These are phyloP conservation scores for Camptogramma bilineatum DNA, from an alignment of 2,888 invertebrate species.

Conservation along the genomic window DNA sequence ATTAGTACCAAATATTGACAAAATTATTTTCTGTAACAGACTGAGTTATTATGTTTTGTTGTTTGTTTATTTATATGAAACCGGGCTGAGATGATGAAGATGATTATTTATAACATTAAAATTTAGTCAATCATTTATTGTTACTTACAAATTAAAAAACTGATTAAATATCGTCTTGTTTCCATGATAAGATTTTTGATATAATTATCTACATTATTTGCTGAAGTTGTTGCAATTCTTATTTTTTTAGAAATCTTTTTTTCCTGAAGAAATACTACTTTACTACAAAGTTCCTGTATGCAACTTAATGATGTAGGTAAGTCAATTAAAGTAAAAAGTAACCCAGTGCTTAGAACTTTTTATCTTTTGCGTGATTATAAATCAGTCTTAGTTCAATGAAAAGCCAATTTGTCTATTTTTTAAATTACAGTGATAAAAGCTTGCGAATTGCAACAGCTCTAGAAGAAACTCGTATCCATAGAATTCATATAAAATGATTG, in stretches of 20 bases:
- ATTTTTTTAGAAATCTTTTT: not conserved
- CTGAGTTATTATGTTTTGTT: conserved; percentile 43
- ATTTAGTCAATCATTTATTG: conserved; percentile 25
- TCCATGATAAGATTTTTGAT: conserved; percentile 22
- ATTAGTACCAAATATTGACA: conserved; percentile 44
- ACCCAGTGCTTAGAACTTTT: not conserved
- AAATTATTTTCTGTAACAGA: conserved; percentile 41
- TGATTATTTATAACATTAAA: conserved; percentile 24
- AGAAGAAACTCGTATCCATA: not conserved
- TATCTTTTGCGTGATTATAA: not conserved
- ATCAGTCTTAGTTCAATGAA: not conserved
- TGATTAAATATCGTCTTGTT: conserved; percentile 31
- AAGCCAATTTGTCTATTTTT: not conserved
- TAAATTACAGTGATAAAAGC: not conserved
- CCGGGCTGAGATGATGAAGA: too few relatives aligned
- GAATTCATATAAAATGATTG: conserved; percentile 17
- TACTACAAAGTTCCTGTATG: not conserved
- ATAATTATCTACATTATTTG: not conserved
- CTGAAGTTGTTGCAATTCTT: conserved; percentile 18
- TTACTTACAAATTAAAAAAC: conserved; percentile 23
- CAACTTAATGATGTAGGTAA: too few relatives aligned
- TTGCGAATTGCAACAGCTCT: conserved; percentile 12
- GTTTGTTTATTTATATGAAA: conserved; percentile 35
- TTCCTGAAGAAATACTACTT: not conserved
- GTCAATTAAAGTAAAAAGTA: not conserved